Conservation (phyloP, 1,140 invertebrate genomes). For the Proctacanthus coquilletti region DNA sequence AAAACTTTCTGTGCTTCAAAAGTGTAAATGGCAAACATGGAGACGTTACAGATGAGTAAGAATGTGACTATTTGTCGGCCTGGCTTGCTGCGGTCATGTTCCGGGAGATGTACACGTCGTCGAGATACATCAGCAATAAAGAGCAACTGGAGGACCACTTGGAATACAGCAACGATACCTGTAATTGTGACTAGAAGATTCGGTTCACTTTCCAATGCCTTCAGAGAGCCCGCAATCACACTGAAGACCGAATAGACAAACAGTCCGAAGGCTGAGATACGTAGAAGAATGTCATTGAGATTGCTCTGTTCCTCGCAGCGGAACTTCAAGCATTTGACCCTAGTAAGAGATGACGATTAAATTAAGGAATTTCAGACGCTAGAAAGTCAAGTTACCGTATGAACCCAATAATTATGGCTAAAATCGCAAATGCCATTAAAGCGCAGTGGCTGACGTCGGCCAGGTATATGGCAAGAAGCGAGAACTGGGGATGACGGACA, state of each 20-base stretch:
- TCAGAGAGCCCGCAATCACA: constrained; percentile 74
- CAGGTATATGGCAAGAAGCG: constrained; percentile 70
- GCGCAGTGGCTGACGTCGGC: constrained; percentile 80
- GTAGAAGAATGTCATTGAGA: constrained; percentile 76
- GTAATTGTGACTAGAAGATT: constrained; percentile 82
- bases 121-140: constrained; percentile 91
- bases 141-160: constrained; percentile 80
- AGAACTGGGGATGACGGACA: constrained; percentile 64
- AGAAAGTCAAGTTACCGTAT: constrained; percentile 42
- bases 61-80: constrained; percentile 91
- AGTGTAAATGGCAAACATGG: constrained; percentile 90
- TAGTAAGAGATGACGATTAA: constrained; percentile 29
- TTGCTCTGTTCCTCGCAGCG: constrained; percentile 74
- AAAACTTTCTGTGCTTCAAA: constrained; percentile 90
- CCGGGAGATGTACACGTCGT: constrained; percentile 72
- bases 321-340: constrained; percentile 76
- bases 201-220: constrained; percentile 67
- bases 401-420: constrained; percentile 82
- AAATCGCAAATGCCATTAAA: constrained; percentile 69
- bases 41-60: constrained; percentile 84
- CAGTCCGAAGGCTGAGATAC: constrained; percentile 80
- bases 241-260: constrained; percentile 88
- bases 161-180: constrained; percentile 63
- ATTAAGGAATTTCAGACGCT: constrained; percentile 3
- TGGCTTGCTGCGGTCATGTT: constrained; percentile 85